These are phyloP conservation scores for Paramormyrops hopkinsi DNA, from an alignment of 2,797 vertebrate species.

Conservation along the genomic window DNA sequence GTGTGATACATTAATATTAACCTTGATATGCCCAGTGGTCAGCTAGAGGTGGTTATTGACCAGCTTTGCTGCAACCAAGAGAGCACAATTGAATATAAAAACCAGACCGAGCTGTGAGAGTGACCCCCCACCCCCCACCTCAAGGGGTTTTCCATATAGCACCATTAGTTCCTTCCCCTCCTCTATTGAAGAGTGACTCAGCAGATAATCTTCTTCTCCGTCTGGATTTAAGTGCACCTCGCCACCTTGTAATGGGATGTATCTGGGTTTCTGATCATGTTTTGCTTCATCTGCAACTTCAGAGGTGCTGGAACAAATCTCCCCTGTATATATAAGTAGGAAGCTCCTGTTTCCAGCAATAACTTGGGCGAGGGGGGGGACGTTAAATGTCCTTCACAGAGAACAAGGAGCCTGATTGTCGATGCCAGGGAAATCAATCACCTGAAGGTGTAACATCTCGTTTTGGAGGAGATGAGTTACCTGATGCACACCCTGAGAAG, in stretches of 20 bases:
- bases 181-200: background rate
- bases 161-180: background rate
- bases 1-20: background rate
- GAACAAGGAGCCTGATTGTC: slow-evolving; percentile 43
- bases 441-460: slow-evolving; percentile 54
- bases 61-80: background rate
- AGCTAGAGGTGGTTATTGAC: background rate
- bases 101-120: background rate
- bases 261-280: background rate
- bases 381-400: background rate
- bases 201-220: background rate
- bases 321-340: background rate
- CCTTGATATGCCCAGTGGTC: background rate
- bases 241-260: background rate
- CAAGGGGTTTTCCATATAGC: background rate
- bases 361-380: too few species aligned
- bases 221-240: background rate
- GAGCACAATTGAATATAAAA: background rate
- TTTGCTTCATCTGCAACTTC: slow-evolving; percentile 6
- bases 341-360: slow-evolving; percentile 4
- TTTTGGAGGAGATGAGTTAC: slow-evolving; percentile 47
- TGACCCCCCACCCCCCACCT: background rate
- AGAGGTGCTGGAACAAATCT: slow-evolving; percentile 11
- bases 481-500: slow-evolving; percentile 49
- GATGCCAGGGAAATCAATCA: slow-evolving; percentile 43